These are phyloP conservation scores for Homarus americanus DNA, from an alignment of 1,140 invertebrate genomes.

Conservation along the genomic window DNA sequence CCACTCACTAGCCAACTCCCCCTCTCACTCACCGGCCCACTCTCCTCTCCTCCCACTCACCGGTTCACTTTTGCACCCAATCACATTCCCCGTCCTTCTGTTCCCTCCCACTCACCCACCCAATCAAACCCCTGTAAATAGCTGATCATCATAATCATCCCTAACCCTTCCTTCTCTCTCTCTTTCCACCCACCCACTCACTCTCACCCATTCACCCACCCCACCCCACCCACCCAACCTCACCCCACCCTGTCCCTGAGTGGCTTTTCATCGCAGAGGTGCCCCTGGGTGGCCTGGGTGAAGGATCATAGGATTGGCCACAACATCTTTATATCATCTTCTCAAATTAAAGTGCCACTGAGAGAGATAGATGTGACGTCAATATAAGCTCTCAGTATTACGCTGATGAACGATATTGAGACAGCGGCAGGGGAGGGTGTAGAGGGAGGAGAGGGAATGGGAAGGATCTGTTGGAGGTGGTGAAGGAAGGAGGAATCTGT, in stretches of 20 bases:
- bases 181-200: neutral
- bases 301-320: constrained; percentile 48
- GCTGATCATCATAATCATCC: no score
- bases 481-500: neutral
- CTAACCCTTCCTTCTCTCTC: neutral
- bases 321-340: constrained; percentile 73
- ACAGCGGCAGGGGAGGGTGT: neutral
- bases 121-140: no score
- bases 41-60: neutral
- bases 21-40: neutral
- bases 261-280: constrained; percentile 23
- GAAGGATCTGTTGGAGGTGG: neutral
- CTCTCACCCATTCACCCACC: no score
- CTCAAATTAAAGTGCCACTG: constrained; percentile 71
- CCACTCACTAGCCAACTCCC: neutral
- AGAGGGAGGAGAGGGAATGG: neutral
- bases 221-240: no score
- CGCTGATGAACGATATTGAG: constrained; percentile 68
- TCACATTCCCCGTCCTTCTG: no score
- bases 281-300: neutral
- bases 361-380: constrained; percentile 67
- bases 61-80: no score
- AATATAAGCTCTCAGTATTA: constrained; percentile 67
- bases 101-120: no score
- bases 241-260: no score